Conservation (phyloP, 2,888 invertebrate genomes). For the Apeira syringaria region DNA sequence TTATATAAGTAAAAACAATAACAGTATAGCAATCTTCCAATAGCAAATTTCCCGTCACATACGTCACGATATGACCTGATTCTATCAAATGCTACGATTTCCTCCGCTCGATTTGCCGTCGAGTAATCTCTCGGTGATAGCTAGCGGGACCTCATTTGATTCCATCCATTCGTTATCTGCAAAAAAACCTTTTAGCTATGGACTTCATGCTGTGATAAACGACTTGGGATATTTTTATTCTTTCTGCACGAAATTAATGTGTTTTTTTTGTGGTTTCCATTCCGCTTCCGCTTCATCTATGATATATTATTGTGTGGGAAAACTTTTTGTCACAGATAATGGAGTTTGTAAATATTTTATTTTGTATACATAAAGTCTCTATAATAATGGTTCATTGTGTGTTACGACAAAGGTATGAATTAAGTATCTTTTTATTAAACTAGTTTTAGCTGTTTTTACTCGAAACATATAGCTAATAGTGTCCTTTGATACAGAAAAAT, state of each 20-base stretch:
- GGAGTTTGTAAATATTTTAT: conserved; percentile 2
- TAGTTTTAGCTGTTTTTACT: no score
- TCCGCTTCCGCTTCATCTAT: conserved; percentile 8
- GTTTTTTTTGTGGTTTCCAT: conserved; percentile 13
- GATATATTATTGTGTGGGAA: conserved; percentile 1
- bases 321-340: conserved; percentile 2
- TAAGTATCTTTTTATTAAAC: no score
- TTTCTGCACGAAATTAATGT: conserved; percentile 14
- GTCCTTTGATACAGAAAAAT: no score
- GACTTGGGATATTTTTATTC: conserved; percentile 12
- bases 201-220: conserved; percentile 12
- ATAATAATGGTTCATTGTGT: no score
- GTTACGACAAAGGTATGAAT: no score
- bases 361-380: neutral
- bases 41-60: neutral
- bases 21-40: no score
- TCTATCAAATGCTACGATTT: conserved; percentile 15
- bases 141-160: conserved; percentile 21
- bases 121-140: conserved; percentile 21
- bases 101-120: conserved; percentile 26
- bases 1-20: no score
- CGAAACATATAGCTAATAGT: no score
- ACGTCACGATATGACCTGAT: conserved; percentile 23
- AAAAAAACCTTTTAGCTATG: conserved; percentile 23
- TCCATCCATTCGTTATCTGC: conserved; percentile 18